phyloP scores from a whole-genome alignment of 2,113 vertebrate species.

The Pelodiscus sinensis region DNA sequence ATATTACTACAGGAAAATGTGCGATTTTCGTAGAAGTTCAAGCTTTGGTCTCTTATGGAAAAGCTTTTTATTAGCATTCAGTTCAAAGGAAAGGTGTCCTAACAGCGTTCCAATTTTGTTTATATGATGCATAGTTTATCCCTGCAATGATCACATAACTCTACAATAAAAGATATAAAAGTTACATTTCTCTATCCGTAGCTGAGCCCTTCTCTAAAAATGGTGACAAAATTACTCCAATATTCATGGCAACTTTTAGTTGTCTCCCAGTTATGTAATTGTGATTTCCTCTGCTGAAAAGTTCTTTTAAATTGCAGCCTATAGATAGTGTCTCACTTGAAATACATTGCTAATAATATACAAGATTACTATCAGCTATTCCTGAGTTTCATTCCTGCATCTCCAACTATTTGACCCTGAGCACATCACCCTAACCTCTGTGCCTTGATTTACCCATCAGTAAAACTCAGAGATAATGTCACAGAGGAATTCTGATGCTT shows the following conservation, averaged over 20 bases:
- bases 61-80: background rate
- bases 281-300: background rate
- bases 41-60: background rate
- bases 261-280: fast-evolving
- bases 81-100: background rate
- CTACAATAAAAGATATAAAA: background rate
- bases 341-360: background rate
- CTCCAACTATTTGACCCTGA: background rate
- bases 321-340: background rate
- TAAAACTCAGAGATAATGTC: background rate
- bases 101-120: background rate
- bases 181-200: background rate
- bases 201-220: background rate
- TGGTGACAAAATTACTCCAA: background rate
- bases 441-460: background rate
- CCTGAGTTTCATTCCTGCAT: background rate
- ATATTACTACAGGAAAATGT: background rate
- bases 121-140: fast-evolving
- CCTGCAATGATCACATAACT: fast-evolving
- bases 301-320: background rate
- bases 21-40: background rate
- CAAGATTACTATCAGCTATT: background rate
- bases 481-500: background rate
- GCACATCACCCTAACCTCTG: background rate
- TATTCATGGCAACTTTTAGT: background rate